Evolutionary conservation across 1,140 invertebrate genomes (phyloP).

Genomic region (Diorhabda elongata): DNA sequence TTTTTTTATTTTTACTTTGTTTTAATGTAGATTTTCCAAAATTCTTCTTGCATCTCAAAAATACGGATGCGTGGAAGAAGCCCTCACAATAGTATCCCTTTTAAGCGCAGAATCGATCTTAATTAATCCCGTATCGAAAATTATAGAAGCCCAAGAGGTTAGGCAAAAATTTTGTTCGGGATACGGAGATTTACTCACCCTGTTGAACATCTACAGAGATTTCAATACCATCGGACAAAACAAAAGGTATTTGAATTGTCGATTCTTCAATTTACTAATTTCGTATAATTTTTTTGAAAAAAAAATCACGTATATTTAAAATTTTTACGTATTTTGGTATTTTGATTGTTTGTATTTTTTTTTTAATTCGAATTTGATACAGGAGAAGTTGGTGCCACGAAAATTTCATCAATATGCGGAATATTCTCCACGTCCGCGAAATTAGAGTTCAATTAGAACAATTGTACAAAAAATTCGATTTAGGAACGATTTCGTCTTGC

Average conservation of each 20-base stretch:
- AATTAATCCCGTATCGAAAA: constrained; percentile 55
- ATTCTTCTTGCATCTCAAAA: constrained; percentile 73
- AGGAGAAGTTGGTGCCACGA: constrained; percentile 80
- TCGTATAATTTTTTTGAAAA: too few relatives aligned
- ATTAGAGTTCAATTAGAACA: constrained; percentile 78
- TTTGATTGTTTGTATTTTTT: too few relatives aligned
- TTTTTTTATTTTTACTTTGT: too few relatives aligned
- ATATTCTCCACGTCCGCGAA: constrained; percentile 76
- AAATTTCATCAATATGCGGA: constrained; percentile 82
- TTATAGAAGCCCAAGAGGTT: constrained; percentile 63
- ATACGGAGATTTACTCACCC: constrained; percentile 89
- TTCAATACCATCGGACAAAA: background rate
- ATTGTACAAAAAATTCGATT: constrained; percentile 67
- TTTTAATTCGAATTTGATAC: background rate
- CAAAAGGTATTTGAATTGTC: background rate
- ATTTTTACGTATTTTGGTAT: too few relatives aligned
- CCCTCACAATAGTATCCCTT: constrained; percentile 57
- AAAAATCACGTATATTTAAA: too few relatives aligned
- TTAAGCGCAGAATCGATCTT: constrained; percentile 59
- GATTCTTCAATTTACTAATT: too few relatives aligned
- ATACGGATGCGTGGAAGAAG: constrained; percentile 82
- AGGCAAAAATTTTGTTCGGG: constrained; percentile 79
- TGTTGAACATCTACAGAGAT: constrained; percentile 82
- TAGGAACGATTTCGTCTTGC: constrained; percentile 65
- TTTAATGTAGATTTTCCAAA: constrained; percentile 64